Conservation (phyloP, 2,888 invertebrate species). For the Stomorhina lunata region DNA sequence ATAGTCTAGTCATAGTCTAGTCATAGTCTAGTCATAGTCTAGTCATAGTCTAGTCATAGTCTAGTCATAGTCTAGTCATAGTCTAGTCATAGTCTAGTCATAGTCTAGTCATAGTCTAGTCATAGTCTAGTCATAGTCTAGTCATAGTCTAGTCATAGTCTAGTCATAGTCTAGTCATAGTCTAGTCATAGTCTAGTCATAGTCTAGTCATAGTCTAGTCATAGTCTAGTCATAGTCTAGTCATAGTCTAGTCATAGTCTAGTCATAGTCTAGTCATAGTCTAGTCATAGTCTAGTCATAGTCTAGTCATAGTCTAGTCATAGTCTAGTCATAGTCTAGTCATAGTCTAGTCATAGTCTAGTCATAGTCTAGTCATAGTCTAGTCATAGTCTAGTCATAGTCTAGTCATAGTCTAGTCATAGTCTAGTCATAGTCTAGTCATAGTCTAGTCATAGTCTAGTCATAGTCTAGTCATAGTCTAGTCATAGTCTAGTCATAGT, state of each 20-base stretch:
- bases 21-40: neutral
- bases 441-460: neutral
- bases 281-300: no score
- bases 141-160: no score
- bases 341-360: neutral
- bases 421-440: neutral
- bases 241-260: neutral
- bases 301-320: neutral
- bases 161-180: neutral
- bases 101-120: no score
- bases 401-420: no score
- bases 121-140: neutral
- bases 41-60: neutral
- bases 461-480: neutral
- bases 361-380: no score
- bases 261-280: neutral
- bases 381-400: neutral
- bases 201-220: neutral
- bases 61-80: no score
- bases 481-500: neutral
- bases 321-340: no score
- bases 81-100: neutral
- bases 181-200: no score
- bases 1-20: neutral
- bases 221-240: neutral